Evolutionary conservation across 2,888 invertebrate genomes (phyloP).

Genomic region (Acrocera orbiculus): DNA sequence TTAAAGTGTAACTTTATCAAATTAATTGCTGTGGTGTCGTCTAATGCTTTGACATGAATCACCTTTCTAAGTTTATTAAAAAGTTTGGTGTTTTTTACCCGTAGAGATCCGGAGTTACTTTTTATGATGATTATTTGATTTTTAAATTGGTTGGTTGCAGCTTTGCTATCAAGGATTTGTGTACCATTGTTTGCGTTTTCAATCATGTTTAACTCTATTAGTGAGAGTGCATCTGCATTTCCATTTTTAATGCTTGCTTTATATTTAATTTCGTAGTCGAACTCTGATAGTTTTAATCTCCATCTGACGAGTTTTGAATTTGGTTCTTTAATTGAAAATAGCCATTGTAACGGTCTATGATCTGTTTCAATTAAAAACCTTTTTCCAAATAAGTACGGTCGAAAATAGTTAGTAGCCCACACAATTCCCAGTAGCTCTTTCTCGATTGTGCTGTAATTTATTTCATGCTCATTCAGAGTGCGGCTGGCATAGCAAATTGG

Average conservation of each 20-base stretch:
- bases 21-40: too few species aligned
- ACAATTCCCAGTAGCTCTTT: slow-evolving; percentile 17
- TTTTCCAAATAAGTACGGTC: slow-evolving; percentile 18
- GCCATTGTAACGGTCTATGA: slow-evolving; percentile 17
- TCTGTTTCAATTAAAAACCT: slow-evolving; percentile 18
- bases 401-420: slow-evolving; percentile 15
- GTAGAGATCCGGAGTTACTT: background rate
- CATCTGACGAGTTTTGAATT: slow-evolving; percentile 16
- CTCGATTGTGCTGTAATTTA: slow-evolving; percentile 16
- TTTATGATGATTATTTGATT: background rate
- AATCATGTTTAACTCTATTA: background rate
- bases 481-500: slow-evolving; percentile 17
- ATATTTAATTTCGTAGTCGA: slow-evolving; percentile 16
- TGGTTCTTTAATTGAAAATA: slow-evolving; percentile 15
- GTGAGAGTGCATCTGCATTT: slow-evolving; percentile 9
- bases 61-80: too few species aligned
- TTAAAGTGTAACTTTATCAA: too few species aligned
- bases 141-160: background rate
- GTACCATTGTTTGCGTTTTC: background rate
- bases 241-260: slow-evolving; percentile 11
- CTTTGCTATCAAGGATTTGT: slow-evolving; percentile 1
- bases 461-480: slow-evolving; percentile 15
- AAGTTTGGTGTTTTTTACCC: too few species aligned
- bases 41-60: too few species aligned
- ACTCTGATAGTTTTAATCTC: slow-evolving; percentile 17